Evolutionary conservation across 2,113 vertebrate species (phyloP).

Genomic region (Sminthopsis crassicaudata): DNA sequence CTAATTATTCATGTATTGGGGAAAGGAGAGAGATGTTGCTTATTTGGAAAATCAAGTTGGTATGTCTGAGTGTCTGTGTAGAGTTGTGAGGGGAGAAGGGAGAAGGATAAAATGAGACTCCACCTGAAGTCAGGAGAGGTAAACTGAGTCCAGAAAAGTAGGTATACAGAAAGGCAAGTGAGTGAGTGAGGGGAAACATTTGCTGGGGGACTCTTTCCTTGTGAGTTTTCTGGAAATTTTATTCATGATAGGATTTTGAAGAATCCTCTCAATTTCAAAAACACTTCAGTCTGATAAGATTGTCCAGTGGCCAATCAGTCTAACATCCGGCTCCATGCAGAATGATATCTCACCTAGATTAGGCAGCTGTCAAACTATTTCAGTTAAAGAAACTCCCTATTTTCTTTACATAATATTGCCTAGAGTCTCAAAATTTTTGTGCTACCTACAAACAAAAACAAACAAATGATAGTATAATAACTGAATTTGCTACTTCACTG

Average conservation of each 20-base stretch:
- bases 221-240: not conserved
- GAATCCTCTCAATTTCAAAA: not conserved
- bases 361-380: not conserved
- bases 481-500: not conserved
- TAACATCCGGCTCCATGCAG: not conserved
- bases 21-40: constrained; percentile 18
- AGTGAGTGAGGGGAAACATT: not conserved
- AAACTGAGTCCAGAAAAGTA: not conserved
- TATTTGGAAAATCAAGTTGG: constrained; percentile 33
- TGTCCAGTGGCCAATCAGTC: not conserved
- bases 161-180: not conserved
- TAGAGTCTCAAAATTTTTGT: not conserved
- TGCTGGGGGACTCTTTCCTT: not conserved
- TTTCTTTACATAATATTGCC: not conserved
- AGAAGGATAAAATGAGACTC: not conserved
- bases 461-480: not conserved
- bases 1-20: constrained; percentile 60
- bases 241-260: not conserved
- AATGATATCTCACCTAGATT: not conserved
- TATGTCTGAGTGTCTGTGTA: not conserved
- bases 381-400: not conserved
- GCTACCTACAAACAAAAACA: not conserved
- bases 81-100: constrained; percentile 24
- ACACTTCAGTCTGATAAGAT: not conserved
- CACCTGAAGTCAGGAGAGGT: not conserved